A percentile compares a stretch with the other conserved stretches of the same genome.
Evolutionary conservation across 2,113 vertebrate genomes (phyloP).

Genomic region (Psittacus erithacus): DNA sequence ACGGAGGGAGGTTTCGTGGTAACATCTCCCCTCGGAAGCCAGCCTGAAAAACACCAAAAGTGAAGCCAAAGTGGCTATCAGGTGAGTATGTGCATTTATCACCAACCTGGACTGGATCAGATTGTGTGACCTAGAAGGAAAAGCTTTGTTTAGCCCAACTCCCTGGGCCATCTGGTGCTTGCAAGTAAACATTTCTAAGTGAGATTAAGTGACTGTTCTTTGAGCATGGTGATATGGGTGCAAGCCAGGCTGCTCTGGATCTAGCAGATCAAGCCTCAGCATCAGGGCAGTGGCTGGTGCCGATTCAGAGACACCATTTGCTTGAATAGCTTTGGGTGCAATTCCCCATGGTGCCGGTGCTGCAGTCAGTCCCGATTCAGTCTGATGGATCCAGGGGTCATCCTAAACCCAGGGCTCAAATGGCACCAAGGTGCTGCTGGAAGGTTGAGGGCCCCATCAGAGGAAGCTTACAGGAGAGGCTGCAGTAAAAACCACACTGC

Average conservation of each 20-base stretch:
- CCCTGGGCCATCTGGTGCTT: slow-evolving; percentile 42
- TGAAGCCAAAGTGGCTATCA: slow-evolving; percentile 24
- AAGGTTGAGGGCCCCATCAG: not conserved
- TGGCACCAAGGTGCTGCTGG: not conserved
- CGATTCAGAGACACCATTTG: not conserved
- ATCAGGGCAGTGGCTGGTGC: not conserved
- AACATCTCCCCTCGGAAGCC: slow-evolving; percentile 8
- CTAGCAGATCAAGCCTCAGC: slow-evolving; percentile 22
- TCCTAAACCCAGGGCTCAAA: not conserved
- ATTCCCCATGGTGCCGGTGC: not conserved
- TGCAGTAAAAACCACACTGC: not conserved
- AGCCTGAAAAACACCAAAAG: slow-evolving; percentile 19
- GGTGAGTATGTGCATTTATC: slow-evolving; percentile 41
- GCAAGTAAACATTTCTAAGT: slow-evolving; percentile 60
- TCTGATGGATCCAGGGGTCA: not conserved
- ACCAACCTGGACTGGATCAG: slow-evolving; percentile 51
- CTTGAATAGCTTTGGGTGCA: not conserved
- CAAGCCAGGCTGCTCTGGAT: slow-evolving; percentile 49
- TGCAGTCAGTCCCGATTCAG: not conserved
- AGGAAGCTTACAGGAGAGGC: not conserved
- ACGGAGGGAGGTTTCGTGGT: not conserved
- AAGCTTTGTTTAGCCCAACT: slow-evolving; percentile 59
- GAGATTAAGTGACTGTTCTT: slow-evolving; percentile 49
- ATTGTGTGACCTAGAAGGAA: slow-evolving; percentile 47
- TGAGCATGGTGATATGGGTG: slow-evolving; percentile 15